These are phyloP conservation scores for Eustalomyia histrio DNA, from an alignment of 2,888 invertebrate genomes.

Conservation along the genomic window DNA sequence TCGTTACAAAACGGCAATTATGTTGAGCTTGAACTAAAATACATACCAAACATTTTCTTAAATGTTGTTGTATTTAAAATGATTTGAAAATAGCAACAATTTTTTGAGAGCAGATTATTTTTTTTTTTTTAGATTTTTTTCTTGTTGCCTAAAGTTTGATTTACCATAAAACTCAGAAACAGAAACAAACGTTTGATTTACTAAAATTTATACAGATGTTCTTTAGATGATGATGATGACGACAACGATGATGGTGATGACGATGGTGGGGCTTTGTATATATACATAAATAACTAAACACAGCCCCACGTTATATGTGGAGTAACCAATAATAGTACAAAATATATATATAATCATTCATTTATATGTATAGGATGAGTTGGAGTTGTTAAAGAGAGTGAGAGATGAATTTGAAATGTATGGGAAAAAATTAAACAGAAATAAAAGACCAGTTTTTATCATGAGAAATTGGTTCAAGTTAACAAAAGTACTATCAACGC, in stretches of 20 bases:
- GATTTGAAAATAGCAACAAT: conserved; percentile 29
- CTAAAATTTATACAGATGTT: conserved; percentile 58
- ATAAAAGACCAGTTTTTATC: conserved; percentile 50
- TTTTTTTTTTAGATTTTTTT: conserved; percentile 14
- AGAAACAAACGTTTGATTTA: conserved; percentile 49
- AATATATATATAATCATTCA: conserved; percentile 25
- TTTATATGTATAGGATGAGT: conserved; percentile 17
- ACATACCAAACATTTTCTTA: conserved; percentile 46
- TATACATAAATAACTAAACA: conserved; percentile 33
- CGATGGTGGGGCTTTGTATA: conserved; percentile 29
- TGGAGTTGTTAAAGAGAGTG: conserved; percentile 21
- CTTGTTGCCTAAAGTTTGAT: conserved; percentile 51
- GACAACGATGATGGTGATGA: conserved; percentile 11
- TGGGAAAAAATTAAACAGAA: conserved; percentile 35
- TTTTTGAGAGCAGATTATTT: conserved; percentile 5
- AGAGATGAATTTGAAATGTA: conserved; percentile 38
- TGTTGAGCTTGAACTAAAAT: conserved; percentile 42
- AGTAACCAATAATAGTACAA: conserved; percentile 17
- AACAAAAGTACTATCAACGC: conserved; percentile 8
- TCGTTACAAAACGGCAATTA: conserved; percentile 50
- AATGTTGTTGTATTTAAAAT: conserved; percentile 25
- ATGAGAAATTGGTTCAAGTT: conserved; percentile 50
- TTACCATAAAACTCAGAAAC: conserved; percentile 50
- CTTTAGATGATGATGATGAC: conserved; percentile 17
- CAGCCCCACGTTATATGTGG: conserved; percentile 10